Evolutionary conservation across 1,140 invertebrate genomes (phyloP).

Genomic region (Contarinia nasturtii): DNA sequence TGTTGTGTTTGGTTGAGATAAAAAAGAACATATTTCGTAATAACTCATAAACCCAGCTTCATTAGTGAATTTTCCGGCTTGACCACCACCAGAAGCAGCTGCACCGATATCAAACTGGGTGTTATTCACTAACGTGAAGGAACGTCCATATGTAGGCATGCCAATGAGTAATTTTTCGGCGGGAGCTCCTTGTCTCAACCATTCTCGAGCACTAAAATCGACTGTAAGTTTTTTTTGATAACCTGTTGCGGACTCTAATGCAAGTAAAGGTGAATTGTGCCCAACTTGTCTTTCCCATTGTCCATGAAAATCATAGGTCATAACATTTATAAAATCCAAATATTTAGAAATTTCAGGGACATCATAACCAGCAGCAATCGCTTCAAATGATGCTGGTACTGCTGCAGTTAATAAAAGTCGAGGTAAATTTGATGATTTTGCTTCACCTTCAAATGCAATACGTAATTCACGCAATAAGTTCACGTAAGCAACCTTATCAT

Average conservation of each 20-base stretch:
- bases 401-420: constrained; percentile 73
- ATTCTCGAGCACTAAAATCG: constrained; percentile 77
- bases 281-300: constrained; percentile 84
- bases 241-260: constrained; percentile 70
- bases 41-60: constrained; percentile 84
- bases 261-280: constrained; percentile 78
- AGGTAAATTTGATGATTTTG: constrained; percentile 54
- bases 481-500: constrained; percentile 64
- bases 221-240: constrained; percentile 83
- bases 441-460: constrained; percentile 77
- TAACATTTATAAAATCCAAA: constrained; percentile 82
- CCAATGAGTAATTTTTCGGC: constrained; percentile 90
- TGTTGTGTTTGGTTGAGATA: constrained; percentile 78
- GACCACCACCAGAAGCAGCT: constrained; percentile 68
- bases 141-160: constrained; percentile 86
- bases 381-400: constrained; percentile 81
- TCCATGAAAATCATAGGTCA: constrained; percentile 91
- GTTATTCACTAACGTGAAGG: constrained; percentile 79
- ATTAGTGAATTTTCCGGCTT: constrained; percentile 63
- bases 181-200: constrained; percentile 85
- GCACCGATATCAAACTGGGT: constrained; percentile 84
- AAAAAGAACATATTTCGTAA: constrained; percentile 88
- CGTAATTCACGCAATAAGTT: constrained; percentile 60
- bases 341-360: constrained; percentile 88
- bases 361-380: constrained; percentile 83